phyloP scores from a whole-genome alignment of 2,797 vertebrate species.

The Melopsittacus undulatus region DNA sequence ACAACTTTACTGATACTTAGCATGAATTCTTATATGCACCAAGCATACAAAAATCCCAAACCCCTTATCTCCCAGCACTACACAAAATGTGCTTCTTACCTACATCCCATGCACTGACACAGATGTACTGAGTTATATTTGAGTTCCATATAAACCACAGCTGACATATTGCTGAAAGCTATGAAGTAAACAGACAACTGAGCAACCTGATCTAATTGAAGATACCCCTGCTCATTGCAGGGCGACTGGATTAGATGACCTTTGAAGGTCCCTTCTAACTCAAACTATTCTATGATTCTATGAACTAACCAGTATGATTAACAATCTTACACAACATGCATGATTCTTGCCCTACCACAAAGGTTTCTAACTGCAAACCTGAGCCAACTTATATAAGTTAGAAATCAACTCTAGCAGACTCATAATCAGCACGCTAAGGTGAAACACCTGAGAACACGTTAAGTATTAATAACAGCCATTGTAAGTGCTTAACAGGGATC shows the following conservation, averaged over 20 bases:
- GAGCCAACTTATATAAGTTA: background rate
- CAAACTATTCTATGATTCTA: background rate
- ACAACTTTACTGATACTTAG: background rate
- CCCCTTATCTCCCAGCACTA: background rate
- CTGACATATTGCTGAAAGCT: background rate
- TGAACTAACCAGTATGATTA: background rate
- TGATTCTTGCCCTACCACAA: background rate
- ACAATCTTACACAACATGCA: background rate
- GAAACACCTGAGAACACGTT: background rate
- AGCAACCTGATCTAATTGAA: background rate
- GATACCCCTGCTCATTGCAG: background rate
- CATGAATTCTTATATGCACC: background rate
- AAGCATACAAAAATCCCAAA: background rate
- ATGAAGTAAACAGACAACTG: background rate
- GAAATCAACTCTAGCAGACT: background rate
- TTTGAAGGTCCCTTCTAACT: background rate
- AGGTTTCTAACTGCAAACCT: background rate
- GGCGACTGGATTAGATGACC: background rate
- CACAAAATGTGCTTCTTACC: background rate
- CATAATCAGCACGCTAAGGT: background rate
- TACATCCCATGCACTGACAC: background rate
- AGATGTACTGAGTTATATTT: background rate
- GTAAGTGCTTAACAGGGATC: background rate
- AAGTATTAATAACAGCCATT: background rate
- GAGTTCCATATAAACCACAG: background rate